Conservation (phyloP, 2,113 vertebrate genomes). For the Menidia beryllina region DNA sequence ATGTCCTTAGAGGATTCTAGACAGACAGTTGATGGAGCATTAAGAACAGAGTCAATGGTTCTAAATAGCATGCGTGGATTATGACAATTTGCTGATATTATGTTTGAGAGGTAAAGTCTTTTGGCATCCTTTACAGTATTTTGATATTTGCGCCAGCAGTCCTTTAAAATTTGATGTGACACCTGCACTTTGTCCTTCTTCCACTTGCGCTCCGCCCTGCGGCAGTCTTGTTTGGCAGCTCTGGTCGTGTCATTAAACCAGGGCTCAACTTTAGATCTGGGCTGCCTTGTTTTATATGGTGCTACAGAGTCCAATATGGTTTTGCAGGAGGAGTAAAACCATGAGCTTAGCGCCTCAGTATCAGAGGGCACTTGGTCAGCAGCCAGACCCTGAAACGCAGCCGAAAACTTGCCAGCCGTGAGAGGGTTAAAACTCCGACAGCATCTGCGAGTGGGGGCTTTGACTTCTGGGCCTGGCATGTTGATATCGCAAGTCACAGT, state of each 20-base stretch:
- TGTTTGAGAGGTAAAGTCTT: neutral
- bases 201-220: neutral
- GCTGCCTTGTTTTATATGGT: neutral
- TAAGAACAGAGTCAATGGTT: neutral
- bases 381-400: no score
- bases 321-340: neutral
- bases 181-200: slow-evolving; percentile 1
- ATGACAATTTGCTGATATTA: neutral
- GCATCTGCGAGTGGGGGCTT: no score
- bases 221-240: neutral
- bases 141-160: neutral
- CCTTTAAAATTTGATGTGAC: neutral
- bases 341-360: neutral
- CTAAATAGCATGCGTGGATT: neutral
- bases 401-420: no score
- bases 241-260: neutral
- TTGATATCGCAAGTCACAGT: no score
- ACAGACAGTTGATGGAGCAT: neutral
- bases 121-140: neutral
- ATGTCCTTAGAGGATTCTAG: neutral
- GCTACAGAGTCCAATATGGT: neutral
- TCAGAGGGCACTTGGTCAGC: no score
- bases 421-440: no score
- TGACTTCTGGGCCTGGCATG: no score
- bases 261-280: neutral